Conservation (phyloP, 2,797 vertebrate genomes). For the Enteromius anoplus region DNA sequence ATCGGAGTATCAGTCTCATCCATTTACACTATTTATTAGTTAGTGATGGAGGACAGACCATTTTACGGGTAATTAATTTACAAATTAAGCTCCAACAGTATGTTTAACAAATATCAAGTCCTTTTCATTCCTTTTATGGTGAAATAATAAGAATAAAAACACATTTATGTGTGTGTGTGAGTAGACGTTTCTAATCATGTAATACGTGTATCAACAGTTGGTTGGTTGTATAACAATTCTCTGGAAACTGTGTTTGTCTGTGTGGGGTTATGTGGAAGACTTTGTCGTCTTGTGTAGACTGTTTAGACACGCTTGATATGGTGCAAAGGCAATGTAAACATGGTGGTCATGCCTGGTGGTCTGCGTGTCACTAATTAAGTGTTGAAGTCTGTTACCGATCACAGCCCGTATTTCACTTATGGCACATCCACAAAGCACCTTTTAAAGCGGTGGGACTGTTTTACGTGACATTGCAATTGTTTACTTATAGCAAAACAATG, state of each 20-base stretch:
- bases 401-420: neutral
- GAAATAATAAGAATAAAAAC: neutral
- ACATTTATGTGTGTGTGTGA: neutral
- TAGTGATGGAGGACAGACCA: neutral
- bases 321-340: conserved; percentile 27
- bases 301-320: conserved; percentile 30
- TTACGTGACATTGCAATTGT: conserved; percentile 18
- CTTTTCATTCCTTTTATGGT: neutral
- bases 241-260: neutral
- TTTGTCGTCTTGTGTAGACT: neutral
- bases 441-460: conserved; percentile 11
- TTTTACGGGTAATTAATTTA: neutral
- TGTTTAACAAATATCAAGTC: neutral
- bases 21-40: neutral
- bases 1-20: neutral
- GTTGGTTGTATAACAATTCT: neutral
- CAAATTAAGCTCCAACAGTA: neutral
- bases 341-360: conserved; percentile 21
- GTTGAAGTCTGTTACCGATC: conserved; percentile 8
- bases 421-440: neutral
- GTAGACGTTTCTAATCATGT: neutral
- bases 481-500: conserved; percentile 29
- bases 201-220: neutral
- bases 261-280: neutral
- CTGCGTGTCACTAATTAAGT: conserved; percentile 25